A percentile compares a stretch with the other conserved stretches of the same genome.
phyloP scores from a whole-genome alignment of 2,797 vertebrate genomes.

The Schizothorax lantsangensis region DNA sequence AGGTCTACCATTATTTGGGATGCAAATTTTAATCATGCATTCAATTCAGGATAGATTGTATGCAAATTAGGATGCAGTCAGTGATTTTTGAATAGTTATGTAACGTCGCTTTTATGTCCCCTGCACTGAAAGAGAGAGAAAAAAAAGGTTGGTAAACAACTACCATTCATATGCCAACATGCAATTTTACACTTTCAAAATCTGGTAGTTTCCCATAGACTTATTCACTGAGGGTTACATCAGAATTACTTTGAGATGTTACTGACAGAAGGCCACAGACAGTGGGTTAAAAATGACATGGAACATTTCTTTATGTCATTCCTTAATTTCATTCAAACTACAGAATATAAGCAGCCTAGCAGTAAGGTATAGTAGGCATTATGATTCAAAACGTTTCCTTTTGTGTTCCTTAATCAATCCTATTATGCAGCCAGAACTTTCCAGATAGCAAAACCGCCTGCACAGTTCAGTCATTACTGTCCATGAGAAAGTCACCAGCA shows the following conservation, averaged over 20 bases:
- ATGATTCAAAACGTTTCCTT: slow-evolving; percentile 56
- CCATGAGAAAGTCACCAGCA: slow-evolving; percentile 60
- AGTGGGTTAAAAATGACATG: neutral
- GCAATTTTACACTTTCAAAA: neutral
- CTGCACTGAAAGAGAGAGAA: neutral
- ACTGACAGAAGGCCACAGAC: neutral
- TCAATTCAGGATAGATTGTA: slow-evolving; percentile 8
- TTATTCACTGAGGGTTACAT: neutral
- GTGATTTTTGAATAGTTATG: slow-evolving; percentile 5
- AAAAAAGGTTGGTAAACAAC: neutral
- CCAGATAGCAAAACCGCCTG: slow-evolving; percentile 52
- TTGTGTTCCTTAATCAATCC: slow-evolving; percentile 63
- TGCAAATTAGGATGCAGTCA: slow-evolving; percentile 15
- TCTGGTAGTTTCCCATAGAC: neutral
- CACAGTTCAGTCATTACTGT: slow-evolving; percentile 66
- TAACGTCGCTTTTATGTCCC: neutral
- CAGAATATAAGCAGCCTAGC: neutral
- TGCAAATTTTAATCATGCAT: slow-evolving; percentile 1
- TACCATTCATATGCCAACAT: neutral
- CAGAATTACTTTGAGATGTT: neutral
- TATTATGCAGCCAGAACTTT: slow-evolving; percentile 65
- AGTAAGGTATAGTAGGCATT: neutral
- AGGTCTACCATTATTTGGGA: slow-evolving; percentile 6
- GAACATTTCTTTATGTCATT: neutral
- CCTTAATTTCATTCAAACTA: slow-evolving; percentile 1